These are phyloP conservation scores for Hypocryptadius cinnamomeus DNA, from an alignment of 2,113 vertebrate genomes.

Conservation along the genomic window DNA sequence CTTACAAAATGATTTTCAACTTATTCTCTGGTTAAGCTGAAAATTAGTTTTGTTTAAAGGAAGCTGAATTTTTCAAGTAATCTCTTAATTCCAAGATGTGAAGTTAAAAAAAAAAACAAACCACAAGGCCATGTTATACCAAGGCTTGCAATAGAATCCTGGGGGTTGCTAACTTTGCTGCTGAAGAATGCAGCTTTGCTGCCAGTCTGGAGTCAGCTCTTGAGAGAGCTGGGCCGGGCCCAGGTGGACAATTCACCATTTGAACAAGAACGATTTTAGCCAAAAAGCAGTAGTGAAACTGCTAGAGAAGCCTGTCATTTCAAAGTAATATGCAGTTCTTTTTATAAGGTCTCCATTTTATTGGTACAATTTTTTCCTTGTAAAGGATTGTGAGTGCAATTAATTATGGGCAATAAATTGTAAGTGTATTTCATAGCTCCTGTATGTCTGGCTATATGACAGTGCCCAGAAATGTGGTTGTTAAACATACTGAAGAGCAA, in stretches of 20 bases:
- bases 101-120: not conserved
- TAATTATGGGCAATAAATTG: conserved; percentile 45
- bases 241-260: not conserved
- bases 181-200: not conserved
- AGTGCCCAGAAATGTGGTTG: not conserved
- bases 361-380: conserved; percentile 41
- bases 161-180: not conserved
- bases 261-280: not conserved
- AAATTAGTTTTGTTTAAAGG: not conserved
- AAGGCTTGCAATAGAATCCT: not conserved
- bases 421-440: conserved; percentile 31
- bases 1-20: not conserved
- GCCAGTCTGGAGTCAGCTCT: not conserved
- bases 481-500: not conserved
- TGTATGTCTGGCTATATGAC: not conserved
- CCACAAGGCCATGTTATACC: not conserved
- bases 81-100: not conserved
- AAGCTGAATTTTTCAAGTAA: not conserved
- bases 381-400: conserved; percentile 33
- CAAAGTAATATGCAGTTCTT: not conserved
- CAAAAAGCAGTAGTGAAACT: not conserved
- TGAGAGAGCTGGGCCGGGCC: not conserved
- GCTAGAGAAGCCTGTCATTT: not conserved
- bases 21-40: not conserved
- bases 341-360: conserved; percentile 41